Conservation (phyloP, 2,113 vertebrate genomes). For the Psilopogon haemacephalus region DNA sequence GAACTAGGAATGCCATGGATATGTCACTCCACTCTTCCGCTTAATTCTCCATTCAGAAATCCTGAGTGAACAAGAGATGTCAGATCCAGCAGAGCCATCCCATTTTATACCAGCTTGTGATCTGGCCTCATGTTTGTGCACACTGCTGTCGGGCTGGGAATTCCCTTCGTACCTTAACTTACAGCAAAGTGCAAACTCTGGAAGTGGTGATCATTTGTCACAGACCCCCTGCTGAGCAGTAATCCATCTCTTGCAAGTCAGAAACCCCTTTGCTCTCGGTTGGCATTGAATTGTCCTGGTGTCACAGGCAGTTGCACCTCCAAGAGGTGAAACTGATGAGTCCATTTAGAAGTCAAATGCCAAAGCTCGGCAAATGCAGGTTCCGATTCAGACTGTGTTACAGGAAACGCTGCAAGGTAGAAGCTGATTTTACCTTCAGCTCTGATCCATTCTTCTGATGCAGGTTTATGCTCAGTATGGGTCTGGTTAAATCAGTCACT, state of each 20-base stretch:
- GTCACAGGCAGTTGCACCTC: neutral
- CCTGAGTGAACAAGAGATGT: neutral
- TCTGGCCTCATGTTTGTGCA: neutral
- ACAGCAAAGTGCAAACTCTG: neutral
- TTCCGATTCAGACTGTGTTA: neutral
- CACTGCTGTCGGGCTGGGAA: rapidly evolving
- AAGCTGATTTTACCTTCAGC: neutral
- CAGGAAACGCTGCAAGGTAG: neutral
- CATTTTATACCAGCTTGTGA: neutral
- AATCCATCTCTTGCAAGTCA: neutral
- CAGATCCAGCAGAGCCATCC: neutral
- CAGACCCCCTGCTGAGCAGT: neutral
- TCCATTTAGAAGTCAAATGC: neutral
- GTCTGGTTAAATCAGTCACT: neutral
- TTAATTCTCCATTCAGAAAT: neutral
- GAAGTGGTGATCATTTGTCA: neutral
- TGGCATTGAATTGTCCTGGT: neutral
- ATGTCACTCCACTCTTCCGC: neutral
- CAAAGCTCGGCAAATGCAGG: neutral
- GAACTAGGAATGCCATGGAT: neutral
- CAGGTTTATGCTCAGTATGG: neutral
- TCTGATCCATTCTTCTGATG: neutral
- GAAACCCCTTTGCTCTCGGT: neutral
- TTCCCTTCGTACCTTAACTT: neutral
- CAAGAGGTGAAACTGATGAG: neutral